Base-by-base conservation (phyloP, 2,797 vertebrate genomes). In the Bovichtus variegatus region DNA sequence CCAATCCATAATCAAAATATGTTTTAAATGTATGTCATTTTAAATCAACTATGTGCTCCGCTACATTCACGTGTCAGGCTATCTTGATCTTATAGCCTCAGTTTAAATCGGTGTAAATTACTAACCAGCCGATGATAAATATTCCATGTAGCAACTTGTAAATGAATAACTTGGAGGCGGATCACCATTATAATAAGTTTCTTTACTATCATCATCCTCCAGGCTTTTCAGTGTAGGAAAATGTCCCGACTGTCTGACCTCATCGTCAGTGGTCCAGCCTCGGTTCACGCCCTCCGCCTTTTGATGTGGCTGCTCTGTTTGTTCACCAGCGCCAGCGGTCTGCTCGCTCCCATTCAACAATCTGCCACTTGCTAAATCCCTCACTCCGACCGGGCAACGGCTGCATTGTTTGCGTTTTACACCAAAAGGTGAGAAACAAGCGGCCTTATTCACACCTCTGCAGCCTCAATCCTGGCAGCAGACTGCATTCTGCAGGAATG, bases 271-370 rank as follows among this genome's bases (percentile, higher is more conserved):
- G 69, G 46, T 46, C 83, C 77, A 2, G 62, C 89, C 85, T 90
- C 40, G 78, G 91, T 92, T 94, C 92, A 81, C 76, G 82, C 95
- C 93, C 92, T 82, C 85, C 61, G 83, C 91, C 95, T 96, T 97
- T 96, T 97, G 95, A 96, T 94, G 95, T 96, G 91, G 91, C 93
- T 83, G 89, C 86, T 89, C 76, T 96, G 96, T 97, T 96, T 96
- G 95, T 96, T 96, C 95, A 96, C 95, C 91, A 96, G 96, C 95
- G 96, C 95, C 96, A 94, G 93, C 76, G 89, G 94, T 94, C 95
- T 95, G 94, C 93, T 91, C 92, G 60, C 80, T 86, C 82, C 92
- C 91, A 94, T 95, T 94, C 94, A 93, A 84, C 91, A 88, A 81
- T 80, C 83, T 63, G 90, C 89, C 94, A 90, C 92, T 89, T 87